phyloP scores from a whole-genome alignment of 2,888 invertebrate genomes.

The Dicyrtomina minuta region DNA sequence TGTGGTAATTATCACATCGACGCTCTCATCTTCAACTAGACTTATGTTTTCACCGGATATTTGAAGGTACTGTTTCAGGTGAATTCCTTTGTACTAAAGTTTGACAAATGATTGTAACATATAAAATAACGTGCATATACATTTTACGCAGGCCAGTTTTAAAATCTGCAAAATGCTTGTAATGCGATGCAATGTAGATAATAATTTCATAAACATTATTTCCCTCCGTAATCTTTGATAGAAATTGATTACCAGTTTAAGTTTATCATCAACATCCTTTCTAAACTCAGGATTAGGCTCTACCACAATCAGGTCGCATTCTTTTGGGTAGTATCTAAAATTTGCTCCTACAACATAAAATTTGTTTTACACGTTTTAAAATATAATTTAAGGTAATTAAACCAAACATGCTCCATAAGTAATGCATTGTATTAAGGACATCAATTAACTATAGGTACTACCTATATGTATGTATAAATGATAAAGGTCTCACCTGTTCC shows the following conservation, averaged over 20 bases:
- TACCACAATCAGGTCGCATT: background rate
- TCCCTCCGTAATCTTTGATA: too few relatives aligned
- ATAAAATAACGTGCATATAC: background rate
- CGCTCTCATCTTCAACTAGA: background rate
- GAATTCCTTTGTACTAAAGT: conserved; percentile 1
- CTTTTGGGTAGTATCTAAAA: conserved; percentile 7
- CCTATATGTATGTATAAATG: too few relatives aligned
- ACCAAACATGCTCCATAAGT: too few relatives aligned
- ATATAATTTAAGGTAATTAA: too few relatives aligned
- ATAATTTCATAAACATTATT: too few relatives aligned
- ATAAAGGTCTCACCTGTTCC: conserved; percentile 11
- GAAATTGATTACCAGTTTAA: too few relatives aligned
- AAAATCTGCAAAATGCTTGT: too few relatives aligned
- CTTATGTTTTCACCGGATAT: conserved; percentile 6
- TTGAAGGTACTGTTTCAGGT: background rate
- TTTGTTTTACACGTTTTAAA: background rate
- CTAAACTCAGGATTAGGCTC: too few relatives aligned
- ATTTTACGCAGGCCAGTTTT: background rate
- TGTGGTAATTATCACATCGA: conserved; percentile 8
- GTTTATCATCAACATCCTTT: too few relatives aligned
- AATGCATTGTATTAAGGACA: too few relatives aligned
- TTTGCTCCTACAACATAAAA: conserved; percentile 2
- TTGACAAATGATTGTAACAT: background rate
- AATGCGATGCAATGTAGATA: too few relatives aligned
- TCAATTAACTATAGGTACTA: too few relatives aligned